Base-by-base conservation (phyloP, 1,140 invertebrate species). In the Trigoniulus corallinus region DNA sequence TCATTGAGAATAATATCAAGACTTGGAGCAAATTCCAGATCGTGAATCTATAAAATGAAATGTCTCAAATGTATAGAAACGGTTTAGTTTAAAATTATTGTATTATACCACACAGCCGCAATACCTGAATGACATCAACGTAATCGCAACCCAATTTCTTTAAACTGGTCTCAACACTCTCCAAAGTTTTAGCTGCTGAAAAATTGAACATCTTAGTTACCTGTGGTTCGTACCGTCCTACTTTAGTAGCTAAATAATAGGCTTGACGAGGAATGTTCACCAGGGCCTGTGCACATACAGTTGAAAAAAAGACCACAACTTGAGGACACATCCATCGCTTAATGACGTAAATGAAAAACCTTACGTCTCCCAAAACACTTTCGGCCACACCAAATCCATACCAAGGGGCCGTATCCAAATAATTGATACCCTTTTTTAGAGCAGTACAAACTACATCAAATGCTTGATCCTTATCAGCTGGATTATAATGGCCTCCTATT, bases 191-290 rank as follows among this genome's bases (percentile, higher is more conserved):
- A 55, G 84, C 75, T 0, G 76, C 70, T 1, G 82, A 78, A 65
- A 91, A 95, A 64, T 97, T 82, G 65, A 95, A 93, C 80, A 88
- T 87, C 46, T 76, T 69, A 27, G 74, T 71, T 21, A 72, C 74
- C 51, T 82, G 73, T 24, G 73, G 66, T 54, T 81, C 78, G 61
- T 91, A 95, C 49, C 89, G 74, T 1, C 85, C 86, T 34, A 88
- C 77, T 74, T 96, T 96, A n/a, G 88, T 93, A 12, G 78, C 83
- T n/a, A 97, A 75, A 61, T 89, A 92, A 66, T 84, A 95, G 1
- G 82, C 72, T 54, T 81, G 57, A 24, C 92, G 69, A 0, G 89
- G 88, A 51, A 93, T 72, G 40, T 69, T 76, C 64, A 76, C 71
- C 0, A 94, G 68, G 2, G 84, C 87, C 82, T 66, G 52, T 7